phyloP scores from a whole-genome alignment of 2,888 invertebrate genomes.

The Andrena hattorfiana region DNA sequence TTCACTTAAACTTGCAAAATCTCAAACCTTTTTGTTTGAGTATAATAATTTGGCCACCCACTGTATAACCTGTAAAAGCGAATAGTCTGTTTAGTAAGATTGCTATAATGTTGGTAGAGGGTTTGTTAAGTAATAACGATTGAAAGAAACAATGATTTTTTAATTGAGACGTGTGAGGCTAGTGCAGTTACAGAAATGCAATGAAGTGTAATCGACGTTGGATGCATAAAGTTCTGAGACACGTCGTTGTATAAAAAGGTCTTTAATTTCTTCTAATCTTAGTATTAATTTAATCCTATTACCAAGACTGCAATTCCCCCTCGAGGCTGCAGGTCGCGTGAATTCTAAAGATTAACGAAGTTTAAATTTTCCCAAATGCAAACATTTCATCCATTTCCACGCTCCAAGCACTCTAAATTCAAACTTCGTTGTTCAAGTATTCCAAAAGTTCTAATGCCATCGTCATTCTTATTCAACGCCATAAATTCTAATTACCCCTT shows the following conservation, averaged over 20 bases:
- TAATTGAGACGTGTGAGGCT: neutral
- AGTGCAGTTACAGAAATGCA: conserved; percentile 16
- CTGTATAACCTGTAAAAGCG: no score
- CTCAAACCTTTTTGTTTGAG: no score
- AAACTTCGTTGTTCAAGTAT: neutral
- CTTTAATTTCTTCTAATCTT: neutral
- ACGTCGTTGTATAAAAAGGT: neutral
- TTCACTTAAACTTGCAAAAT: no score
- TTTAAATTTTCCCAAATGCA: conserved; percentile 4
- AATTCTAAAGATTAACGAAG: neutral
- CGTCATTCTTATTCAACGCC: neutral
- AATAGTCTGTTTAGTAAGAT: neutral
- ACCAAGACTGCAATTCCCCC: neutral
- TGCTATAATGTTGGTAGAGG: neutral
- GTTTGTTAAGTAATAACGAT: neutral
- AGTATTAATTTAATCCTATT: conserved; percentile 1
- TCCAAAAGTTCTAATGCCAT: conserved; percentile 3
- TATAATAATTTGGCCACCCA: no score
- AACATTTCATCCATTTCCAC: neutral
- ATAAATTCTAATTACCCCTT: neutral
- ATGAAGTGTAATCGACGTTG: conserved; percentile 22
- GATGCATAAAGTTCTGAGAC: neutral
- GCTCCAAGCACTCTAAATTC: neutral
- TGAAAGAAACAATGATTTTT: no score
- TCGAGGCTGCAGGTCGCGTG: neutral